Base-by-base conservation (phyloP, 1,140 invertebrate species). In the Drosophila teissieri region DNA sequence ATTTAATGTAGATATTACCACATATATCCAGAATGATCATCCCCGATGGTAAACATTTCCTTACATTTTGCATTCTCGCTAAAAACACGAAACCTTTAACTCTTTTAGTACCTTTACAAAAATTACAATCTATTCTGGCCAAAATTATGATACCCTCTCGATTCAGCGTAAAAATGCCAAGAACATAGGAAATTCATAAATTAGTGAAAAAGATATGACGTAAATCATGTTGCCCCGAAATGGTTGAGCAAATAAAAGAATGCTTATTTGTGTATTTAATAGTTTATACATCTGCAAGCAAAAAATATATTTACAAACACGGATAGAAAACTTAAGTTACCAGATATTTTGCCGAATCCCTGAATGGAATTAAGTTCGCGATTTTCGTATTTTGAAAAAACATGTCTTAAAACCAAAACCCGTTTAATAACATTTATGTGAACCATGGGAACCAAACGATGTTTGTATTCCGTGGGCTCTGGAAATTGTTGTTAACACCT, bases 201-300 rank as follows among this genome's bases (percentile, higher is more conserved):
- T 19, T 44, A 12, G 10, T 15, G 7, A 48, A 31, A 17, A 31
- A 34, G 4, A 31, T 22, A 34, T 15, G 31, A 14, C 36, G 36
- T 14, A 27, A 49, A 17, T 31, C n/a, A 49, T 11, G 15, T 49
- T 49, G 48, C 24, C 48, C 24, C 48, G 31, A 49, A 15, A 31
- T 49, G 34, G 48, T 49, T 49, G 48, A 49, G 48, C 48, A 49
- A 49, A 49, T 49, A 49, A 6, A 49, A 31, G 48, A 49, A 49
- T 49, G 48, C 48, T 49, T 49, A 2, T 34, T 49, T 49, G 46
- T 49, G 48, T 49, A 49, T 49, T 49, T 49, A 49, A 49, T 49
- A 49, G 48, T 49, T 49, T n/a, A 49, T 49, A 49, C 48, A 49
- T 49, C 48, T 49, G 48, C 24, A 49, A 49, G 48, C 48, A 49